A percentile compares a stretch with the other conserved stretches of the same genome.
Evolutionary conservation across 2,797 vertebrate genomes (phyloP).

Genomic region (Morus bassanus): DNA sequence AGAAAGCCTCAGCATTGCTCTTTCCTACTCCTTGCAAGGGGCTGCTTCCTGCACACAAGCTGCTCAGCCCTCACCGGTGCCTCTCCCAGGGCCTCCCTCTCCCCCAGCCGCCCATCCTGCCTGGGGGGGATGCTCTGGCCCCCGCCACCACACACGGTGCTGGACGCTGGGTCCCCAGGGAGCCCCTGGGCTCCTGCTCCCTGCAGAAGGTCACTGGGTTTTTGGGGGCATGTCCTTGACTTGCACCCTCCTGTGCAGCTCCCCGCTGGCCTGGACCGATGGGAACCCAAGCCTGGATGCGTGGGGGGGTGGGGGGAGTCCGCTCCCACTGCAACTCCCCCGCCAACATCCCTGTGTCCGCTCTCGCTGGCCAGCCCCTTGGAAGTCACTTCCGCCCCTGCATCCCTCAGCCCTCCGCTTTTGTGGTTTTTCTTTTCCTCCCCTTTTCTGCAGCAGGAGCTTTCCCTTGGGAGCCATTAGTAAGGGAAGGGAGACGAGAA

Average conservation of each 20-base stretch:
- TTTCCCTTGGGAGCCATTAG: neutral
- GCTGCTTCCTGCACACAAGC: neutral
- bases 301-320: rapidly evolving
- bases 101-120: neutral
- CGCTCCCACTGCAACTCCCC: neutral
- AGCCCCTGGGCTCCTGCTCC: neutral
- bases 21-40: neutral
- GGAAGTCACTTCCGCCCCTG: neutral
- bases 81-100: neutral
- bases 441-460: neutral
- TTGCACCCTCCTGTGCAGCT: neutral
- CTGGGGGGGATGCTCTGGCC: neutral
- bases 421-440: neutral
- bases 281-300: neutral
- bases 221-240: rapidly evolving
- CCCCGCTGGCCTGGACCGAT: rapidly evolving
- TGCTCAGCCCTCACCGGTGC: neutral
- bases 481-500: neutral
- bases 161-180: neutral
- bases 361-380: rapidly evolving
- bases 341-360: neutral
- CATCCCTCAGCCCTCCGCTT: neutral
- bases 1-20: neutral
- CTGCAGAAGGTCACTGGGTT: neutral
- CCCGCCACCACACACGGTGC: rapidly evolving